Base-by-base conservation (phyloP, 2,113 vertebrate species). In the Amphilophus citrinellus region DNA sequence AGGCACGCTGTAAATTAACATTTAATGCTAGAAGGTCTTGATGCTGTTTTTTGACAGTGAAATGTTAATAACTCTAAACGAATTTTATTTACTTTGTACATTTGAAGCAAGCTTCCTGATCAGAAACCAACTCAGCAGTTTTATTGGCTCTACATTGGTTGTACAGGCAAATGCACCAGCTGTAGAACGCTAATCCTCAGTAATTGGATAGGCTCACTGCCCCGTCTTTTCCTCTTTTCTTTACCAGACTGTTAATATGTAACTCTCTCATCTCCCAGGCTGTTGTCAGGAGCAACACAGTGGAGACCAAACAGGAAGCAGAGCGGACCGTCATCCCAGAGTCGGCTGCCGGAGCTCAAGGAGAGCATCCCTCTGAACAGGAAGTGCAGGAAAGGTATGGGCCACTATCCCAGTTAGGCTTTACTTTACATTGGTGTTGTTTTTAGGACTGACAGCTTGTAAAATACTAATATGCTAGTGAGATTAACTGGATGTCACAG, bases 261-360 rank as follows among this genome's bases (percentile, higher is more conserved):
- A 4, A 20, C 76, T 84, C 30, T 91, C 44, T 30, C 76, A 42
- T 84, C 77, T 84, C 13, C 5, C 86, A 96, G 94, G 89, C 39
- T 3, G 77, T 91, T 47, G 86, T 94, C 66, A 87, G 81, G 76
- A 88, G 87, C 5, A 62, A 88, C 65, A 90, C 61, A 0, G 86
- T 94, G 88, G 93, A 91, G 87, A 86, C 71, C 77, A 89, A 90
- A 85, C 93, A 81, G 85, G 87, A 87, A 53, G 87, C 87, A 47
- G 89, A 93, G 83, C 84, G 85, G 90, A 91, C 91, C 2, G 20
- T 92, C 65, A 61, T 95, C 61, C 44, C 88, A 35, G 87, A 61
- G 66, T 2, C 58, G 10, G 30, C 76, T 15, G n/a, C 10, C 30
- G 47, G 56, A 30, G 10, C 53, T 30, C 84, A 85, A 87, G 82